A percentile compares a stretch with the other conserved stretches of the same genome.
These are phyloP conservation scores for Neocrepidodera transversa DNA, from an alignment of 2,888 invertebrate genomes.

Conservation along the genomic window DNA sequence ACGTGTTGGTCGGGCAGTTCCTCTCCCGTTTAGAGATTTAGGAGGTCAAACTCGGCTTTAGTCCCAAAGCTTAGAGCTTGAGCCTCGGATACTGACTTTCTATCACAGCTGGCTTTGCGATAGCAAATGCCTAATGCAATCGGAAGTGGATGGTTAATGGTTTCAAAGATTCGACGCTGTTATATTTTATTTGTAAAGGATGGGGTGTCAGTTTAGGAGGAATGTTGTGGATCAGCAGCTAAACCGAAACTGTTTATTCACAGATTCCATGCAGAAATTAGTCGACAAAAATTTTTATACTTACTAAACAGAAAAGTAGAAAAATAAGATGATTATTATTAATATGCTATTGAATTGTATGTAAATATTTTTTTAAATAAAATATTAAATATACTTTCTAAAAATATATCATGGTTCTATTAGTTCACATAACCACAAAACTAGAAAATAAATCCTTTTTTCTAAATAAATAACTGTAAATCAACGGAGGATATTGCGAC, in stretches of 20 bases:
- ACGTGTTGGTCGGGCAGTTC: constrained; percentile 11
- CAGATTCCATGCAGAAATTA: background rate
- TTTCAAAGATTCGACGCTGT: constrained; percentile 18
- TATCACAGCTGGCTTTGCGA: constrained; percentile 22
- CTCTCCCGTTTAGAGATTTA: constrained; percentile 17
- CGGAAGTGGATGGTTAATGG: constrained; percentile 19
- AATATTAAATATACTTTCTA: no score
- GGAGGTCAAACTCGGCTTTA: constrained; percentile 15
- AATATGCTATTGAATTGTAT: no score
- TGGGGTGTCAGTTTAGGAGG: background rate
- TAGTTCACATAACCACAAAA: no score
- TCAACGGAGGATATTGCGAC: constrained; percentile 37
- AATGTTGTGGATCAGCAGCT: background rate
- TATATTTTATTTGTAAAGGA: constrained; percentile 9
- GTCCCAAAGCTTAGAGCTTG: constrained; percentile 12
- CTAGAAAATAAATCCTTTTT: constrained; percentile 16
- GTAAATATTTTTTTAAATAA: no score
- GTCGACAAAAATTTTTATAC: no score
- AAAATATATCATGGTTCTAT: no score
- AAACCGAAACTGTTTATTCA: constrained; percentile 2
- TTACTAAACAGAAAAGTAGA: no score
- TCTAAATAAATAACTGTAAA: constrained; percentile 24
- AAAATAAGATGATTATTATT: no score
- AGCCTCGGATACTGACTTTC: constrained; percentile 17
- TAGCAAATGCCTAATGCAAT: constrained; percentile 23